Evolutionary conservation across 2,797 vertebrate species (phyloP).

Genomic region (Zalophus californianus): DNA sequence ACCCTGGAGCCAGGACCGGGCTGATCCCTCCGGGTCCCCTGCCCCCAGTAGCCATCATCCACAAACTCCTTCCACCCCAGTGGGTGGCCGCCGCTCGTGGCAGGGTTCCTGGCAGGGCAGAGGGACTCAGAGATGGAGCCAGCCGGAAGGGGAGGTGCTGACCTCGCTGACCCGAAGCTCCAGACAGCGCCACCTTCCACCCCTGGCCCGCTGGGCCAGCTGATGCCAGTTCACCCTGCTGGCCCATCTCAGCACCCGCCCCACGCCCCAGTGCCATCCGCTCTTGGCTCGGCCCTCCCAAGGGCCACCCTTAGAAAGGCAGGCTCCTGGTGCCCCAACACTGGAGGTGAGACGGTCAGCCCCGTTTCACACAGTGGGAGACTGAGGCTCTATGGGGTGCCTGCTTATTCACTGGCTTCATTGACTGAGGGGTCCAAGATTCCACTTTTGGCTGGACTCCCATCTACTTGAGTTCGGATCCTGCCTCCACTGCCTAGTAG

Average conservation of each 20-base stretch:
- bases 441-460: not conserved
- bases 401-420: accelerated
- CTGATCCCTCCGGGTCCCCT: not conserved
- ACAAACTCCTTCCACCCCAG: too few species aligned
- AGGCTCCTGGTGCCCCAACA: not conserved
- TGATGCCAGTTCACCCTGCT: not conserved
- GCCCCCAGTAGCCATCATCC: not conserved
- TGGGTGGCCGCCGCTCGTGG: not conserved
- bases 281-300: not conserved
- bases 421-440: not conserved
- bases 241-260: not conserved
- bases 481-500: too few species aligned
- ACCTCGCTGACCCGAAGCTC: not conserved
- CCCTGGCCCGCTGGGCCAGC: not conserved
- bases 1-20: not conserved
- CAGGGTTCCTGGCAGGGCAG: not conserved
- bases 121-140: not conserved
- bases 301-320: not conserved
- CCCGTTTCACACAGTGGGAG: not conserved
- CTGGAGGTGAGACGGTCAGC: not conserved
- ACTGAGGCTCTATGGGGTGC: not conserved
- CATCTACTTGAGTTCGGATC: not conserved
- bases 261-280: accelerated
- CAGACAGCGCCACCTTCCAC: not conserved
- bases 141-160: not conserved